A percentile compares a stretch with the other conserved stretches of the same genome.
phyloP scores from a whole-genome alignment of 2,888 invertebrate genomes.

The Anodontia alba region DNA sequence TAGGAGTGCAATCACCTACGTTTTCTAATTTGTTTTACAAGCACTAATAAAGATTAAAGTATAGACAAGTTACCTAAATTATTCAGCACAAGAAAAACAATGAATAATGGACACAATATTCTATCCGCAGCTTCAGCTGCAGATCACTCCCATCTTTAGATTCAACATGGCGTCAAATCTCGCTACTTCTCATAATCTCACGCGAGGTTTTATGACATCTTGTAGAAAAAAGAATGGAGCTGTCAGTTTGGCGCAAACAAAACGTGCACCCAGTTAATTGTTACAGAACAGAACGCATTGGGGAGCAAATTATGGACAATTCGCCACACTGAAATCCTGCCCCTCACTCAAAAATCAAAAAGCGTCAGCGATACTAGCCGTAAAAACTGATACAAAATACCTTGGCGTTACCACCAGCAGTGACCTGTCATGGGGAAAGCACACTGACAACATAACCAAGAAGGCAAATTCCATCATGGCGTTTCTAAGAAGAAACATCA shows the following conservation, averaged over 20 bases:
- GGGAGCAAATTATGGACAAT: no score
- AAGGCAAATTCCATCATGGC: conserved; percentile 1
- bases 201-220: conserved; percentile 43
- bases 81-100: no score
- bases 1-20: no score
- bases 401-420: not conserved
- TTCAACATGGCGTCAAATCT: conserved; percentile 70
- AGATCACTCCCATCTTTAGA: conserved; percentile 60
- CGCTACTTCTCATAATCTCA: conserved; percentile 61
- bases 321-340: no score
- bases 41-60: no score
- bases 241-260: no score
- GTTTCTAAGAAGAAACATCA: not conserved
- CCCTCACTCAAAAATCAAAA: no score
- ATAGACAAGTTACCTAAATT: no score
- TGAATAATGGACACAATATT: no score
- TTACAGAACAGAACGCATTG: no score
- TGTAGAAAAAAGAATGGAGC: not conserved
- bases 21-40: no score
- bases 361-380: not conserved
- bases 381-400: not conserved
- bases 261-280: no score
- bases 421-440: not conserved
- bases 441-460: not conserved
- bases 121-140: not conserved